Percentiles rank a stretch among this genome's conserved stretches.
Evolutionary conservation across 2,113 vertebrate genomes (phyloP).

Genomic region (Coreoperca whiteheadi): DNA sequence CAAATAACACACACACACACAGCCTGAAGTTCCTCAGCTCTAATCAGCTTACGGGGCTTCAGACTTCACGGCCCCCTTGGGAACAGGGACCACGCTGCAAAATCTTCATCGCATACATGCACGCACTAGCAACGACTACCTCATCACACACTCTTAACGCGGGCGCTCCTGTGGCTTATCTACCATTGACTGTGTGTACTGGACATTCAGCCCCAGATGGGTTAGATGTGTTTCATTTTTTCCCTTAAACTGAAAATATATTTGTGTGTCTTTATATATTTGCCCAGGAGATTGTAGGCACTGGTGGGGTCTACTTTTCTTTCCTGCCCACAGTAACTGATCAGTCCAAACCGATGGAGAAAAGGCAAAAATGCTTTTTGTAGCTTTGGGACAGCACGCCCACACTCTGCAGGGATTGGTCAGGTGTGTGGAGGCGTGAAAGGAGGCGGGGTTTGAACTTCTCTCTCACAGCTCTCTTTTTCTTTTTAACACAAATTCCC

Average conservation of each 20-base stretch:
- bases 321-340: no score
- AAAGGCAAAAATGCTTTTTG: no score
- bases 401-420: no score
- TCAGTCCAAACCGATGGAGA: no score
- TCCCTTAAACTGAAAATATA: background rate
- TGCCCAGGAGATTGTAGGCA: no score
- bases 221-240: background rate
- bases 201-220: background rate
- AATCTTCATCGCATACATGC: conserved; percentile 60
- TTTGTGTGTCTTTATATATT: no score
- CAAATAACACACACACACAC: conserved; percentile 25
- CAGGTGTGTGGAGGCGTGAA: no score
- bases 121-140: background rate
- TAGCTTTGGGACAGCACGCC: no score
- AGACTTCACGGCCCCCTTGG: conserved; percentile 62
- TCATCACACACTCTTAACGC: conserved; percentile 1
- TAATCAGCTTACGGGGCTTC: conserved; percentile 82
- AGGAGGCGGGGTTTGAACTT: no score
- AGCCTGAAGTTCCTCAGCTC: conserved; percentile 68
- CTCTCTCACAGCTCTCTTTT: no score
- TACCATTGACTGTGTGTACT: background rate
- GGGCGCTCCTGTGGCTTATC: background rate
- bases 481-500: no score
- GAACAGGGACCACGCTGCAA: conserved; percentile 58
- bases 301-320: no score